Conservation (phyloP, 1,140 invertebrate species). For the Trichogramma pretiosum region DNA sequence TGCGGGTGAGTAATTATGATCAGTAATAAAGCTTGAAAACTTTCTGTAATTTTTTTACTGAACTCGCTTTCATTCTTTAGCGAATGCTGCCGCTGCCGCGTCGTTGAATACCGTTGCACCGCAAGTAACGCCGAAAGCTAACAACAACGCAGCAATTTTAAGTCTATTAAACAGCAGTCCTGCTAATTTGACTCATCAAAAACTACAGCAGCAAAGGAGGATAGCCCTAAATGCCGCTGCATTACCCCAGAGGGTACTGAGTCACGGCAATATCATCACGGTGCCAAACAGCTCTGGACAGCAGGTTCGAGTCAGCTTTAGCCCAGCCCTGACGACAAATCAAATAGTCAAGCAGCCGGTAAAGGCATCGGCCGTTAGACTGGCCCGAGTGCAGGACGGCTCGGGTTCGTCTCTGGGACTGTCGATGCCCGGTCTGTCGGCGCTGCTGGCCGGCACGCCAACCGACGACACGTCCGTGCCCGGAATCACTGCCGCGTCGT, state of each 20-base stretch:
- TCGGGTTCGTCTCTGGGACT: constrained; percentile 42
- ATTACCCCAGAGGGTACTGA: constrained; percentile 37
- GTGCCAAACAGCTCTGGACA: constrained; percentile 42
- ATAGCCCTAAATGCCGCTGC: constrained; percentile 40
- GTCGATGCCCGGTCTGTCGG: constrained; percentile 47
- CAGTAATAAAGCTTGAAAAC: no score
- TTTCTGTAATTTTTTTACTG: constrained; percentile 2
- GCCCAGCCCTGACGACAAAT: constrained; percentile 34
- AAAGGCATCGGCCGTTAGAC: constrained; percentile 41
- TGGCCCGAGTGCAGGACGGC: constrained; percentile 40
- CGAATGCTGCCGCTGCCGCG: constrained; percentile 46
- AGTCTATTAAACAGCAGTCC: constrained; percentile 66
- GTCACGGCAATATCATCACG: constrained; percentile 42
- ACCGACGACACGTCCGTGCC: constrained; percentile 53
- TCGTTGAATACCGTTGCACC: constrained; percentile 43
- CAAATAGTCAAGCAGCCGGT: constrained; percentile 39
- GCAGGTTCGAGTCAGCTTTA: constrained; percentile 39
- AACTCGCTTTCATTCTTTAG: constrained; percentile 21
- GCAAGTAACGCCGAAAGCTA: constrained; percentile 30
- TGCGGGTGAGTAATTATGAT: constrained; percentile 13
- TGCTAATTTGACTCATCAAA: constrained; percentile 45
- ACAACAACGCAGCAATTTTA: constrained; percentile 60
- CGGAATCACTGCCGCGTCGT: constrained; percentile 47
- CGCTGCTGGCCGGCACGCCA: constrained; percentile 49
- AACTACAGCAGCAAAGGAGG: constrained; percentile 33